Evolutionary conservation across 2,113 vertebrate genomes (phyloP), one percentile per base, ranked within the genome.

Genomic region (Thamnophis sirtalis): DNA sequence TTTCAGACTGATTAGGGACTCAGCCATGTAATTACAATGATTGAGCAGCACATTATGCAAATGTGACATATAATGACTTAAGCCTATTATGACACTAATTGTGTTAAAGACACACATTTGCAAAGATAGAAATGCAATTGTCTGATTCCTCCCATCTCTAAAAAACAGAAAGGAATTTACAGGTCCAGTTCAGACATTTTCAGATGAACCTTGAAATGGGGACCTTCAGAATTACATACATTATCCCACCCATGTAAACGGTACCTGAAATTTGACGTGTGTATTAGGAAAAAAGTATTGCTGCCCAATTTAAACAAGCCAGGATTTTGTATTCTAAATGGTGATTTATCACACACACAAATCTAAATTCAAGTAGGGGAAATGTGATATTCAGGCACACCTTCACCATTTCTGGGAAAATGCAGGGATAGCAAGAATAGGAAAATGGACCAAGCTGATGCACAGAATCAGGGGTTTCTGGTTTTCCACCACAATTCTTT

Each of bases 241-340:
- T 43, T 80, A 80, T 21, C 73, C 33, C 15, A 80, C 73, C 73
- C 33, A 9, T 80, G 73, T 43, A 43, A 80, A 80, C 1, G 7
- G 7, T 80, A 80, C 33, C 0, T 0, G 33, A 28, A 38, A 3
- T 4, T 85, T 49, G 53, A 33, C 0, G n/a, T 0, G 9, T 89
- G 85, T 49, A 88, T 38, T n/a, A 56, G 90, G 50, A 4, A 21
- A 0, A 0, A 53, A 60, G 28, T 38, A 50, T 10, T 50, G 53
- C 28, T 0, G 60, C 63, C 49, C 54, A 80, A 84, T 90, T 11
- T 68, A 28, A 43, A 43, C 84, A 3, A 50, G 28, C 43, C 33
- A 49, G 50, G 13, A 19, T 9, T 48, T 49, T 43, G 6, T n/a
- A 49, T 53, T 93, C 22, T 48, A 19, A 63, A 26, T 48, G 17